A percentile compares a stretch with the other conserved stretches of the same genome.
Conservation (phyloP, 2,797 vertebrate genomes). For the Erethizon dorsatum region DNA sequence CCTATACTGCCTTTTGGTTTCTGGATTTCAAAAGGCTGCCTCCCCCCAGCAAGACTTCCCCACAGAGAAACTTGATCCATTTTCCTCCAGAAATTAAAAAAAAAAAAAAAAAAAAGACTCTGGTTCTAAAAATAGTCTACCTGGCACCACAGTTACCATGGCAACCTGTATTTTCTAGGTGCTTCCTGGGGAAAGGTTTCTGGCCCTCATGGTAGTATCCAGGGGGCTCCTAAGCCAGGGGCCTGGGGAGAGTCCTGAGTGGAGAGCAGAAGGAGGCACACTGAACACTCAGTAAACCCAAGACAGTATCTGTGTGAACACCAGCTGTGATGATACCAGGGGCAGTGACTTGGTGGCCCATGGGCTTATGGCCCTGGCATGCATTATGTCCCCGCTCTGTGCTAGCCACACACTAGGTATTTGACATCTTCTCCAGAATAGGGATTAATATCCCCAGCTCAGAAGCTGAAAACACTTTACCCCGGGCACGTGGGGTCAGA, state of each 20-base stretch:
- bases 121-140: constrained; percentile 88
- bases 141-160: constrained; percentile 83
- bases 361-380: not conserved
- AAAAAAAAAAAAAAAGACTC: constrained; percentile 73
- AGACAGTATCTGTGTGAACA: not conserved
- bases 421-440: not conserved
- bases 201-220: not conserved
- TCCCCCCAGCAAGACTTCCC: constrained; percentile 2
- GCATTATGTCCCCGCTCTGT: not conserved
- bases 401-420: accelerated
- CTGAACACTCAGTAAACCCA: not conserved
- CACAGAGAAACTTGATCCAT: constrained; percentile 71
- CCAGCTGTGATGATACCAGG: not conserved
- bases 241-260: not conserved
- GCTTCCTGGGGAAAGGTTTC: constrained; percentile 59
- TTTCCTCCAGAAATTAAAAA: constrained; percentile 81
- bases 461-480: not conserved
- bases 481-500: not conserved
- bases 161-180: constrained; percentile 79
- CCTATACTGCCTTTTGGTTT: not conserved
- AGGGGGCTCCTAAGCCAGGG: not conserved
- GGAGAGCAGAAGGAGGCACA: too few species aligned
- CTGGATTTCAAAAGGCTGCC: constrained; percentile 28
- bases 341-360: not conserved
- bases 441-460: not conserved